Base-by-base conservation (phyloP, 2,888 invertebrate species). In the Ramazzottius varieornatus region DNA sequence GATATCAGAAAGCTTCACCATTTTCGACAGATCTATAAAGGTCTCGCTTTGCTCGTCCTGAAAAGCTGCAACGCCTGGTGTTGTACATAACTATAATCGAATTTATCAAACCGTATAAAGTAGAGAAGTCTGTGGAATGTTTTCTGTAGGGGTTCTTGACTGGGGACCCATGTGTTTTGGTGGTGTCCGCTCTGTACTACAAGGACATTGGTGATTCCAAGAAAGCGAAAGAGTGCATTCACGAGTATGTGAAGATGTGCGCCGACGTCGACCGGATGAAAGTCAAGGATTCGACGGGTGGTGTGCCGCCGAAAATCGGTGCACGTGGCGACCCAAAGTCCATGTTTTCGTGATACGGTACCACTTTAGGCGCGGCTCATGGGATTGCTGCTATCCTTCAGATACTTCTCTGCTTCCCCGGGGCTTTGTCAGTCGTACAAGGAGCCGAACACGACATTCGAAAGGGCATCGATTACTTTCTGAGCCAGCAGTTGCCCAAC, bases 331-430 rank as follows among this genome's bases (percentile, higher is more conserved):
- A n/a, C n/a, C n/a, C n/a, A n/a, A n/a, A n/a, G n/a, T n/a, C n/a
- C n/a, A n/a, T n/a, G n/a, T n/a, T n/a, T n/a, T n/a, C n/a, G n/a
- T n/a, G n/a, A n/a, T n/a, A n/a, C n/a, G n/a, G n/a, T n/a, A n/a
- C n/a, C n/a, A n/a, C n/a, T n/a, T n/a, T n/a, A 76, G 82, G 80
- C 64, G 79, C 80, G 63, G 79, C 79, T 32, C 80, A 80, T 73
- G 86, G 86, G 0, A 71, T 85, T 0, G 80, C 81, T 68, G 77
- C 81, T 1, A 85, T 86, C 68, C 74, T 85, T 33, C 83, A 83
- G 72, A 81, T 82, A 75, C 72, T 86, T 33, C 73, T 86, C 67
- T 78, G 80, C 46, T 81, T 82, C 66, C 78, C 78, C 32, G 80
- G 80, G 2, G 84, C 82, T 72, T 72, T 83, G 64, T 76, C 80